These are phyloP conservation scores for Pectinophora gossypiella DNA, from an alignment of 1,140 invertebrate genomes.

Conservation along the genomic window DNA sequence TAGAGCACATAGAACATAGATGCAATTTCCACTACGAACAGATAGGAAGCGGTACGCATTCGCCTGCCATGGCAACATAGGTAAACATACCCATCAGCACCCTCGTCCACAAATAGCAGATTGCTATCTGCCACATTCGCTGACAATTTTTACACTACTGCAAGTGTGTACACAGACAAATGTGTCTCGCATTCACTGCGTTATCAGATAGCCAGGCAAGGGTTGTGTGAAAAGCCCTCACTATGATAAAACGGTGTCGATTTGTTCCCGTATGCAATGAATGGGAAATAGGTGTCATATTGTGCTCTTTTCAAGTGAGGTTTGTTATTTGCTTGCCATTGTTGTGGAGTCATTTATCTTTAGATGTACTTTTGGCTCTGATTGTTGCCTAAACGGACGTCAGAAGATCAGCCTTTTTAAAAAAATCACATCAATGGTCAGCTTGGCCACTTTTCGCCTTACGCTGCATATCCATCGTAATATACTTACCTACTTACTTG, in stretches of 20 bases:
- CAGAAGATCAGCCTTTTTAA: no score
- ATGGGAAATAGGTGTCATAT: constrained; percentile 56
- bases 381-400: no score
- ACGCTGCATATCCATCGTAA: no score
- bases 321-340: neutral
- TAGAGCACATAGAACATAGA: no score
- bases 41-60: neutral
- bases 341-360: no score
- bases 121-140: constrained; percentile 66
- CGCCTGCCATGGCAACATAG: constrained; percentile 6
- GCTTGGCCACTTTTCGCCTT: no score
- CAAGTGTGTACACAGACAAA: constrained; percentile 65
- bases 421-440: no score
- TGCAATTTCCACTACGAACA: neutral
- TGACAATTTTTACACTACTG: constrained; percentile 71
- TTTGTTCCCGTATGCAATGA: constrained; percentile 58
- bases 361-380: no score
- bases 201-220: constrained; percentile 66
- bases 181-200: constrained; percentile 56
- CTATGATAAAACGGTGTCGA: constrained; percentile 60
- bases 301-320: constrained; percentile 30
- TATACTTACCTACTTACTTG: no score
- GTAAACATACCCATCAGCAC: constrained; percentile 21
- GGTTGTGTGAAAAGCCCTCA: constrained; percentile 60
- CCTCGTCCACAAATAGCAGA: constrained; percentile 57